Evolutionary conservation across 2,797 vertebrate species (phyloP), one percentile per base, ranked within the genome.

Genomic region (Pseudochromis fuscus): DNA sequence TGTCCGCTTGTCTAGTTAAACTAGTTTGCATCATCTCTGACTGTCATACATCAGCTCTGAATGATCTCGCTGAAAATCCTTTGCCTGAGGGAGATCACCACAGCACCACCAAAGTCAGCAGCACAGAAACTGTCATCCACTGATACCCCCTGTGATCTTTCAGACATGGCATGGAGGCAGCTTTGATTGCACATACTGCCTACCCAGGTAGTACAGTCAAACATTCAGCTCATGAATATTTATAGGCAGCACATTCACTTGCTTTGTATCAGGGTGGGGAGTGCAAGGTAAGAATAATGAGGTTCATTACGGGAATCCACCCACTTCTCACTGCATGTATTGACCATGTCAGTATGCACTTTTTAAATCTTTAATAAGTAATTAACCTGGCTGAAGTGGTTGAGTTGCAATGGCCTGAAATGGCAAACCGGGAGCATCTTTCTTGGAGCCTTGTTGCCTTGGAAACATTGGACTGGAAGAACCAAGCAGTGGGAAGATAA

Each of bases 381-480:
- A 88, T 91, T 88, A 87, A 91, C 87, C 79, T 85, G 76, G 58
- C 70, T 82, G 66, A 82, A 87, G 73, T 79, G 73, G 53, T 75
- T 24, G 40, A 72, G 79, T 68, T 60, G 56, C 71, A 77, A 79
- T 70, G 66, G 42, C 67, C 45, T 44, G 61, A 85, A 87, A 88
- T 85, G 76, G 76, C 55, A 86, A 89, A 85, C 58, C 24, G n/a
- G 38, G 60, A 70, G 65, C 53, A 76, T 82, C 68, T 85, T 76
- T 25, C 76, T 79, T 79, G 77, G 77, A 80, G 67, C 59, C 63
- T 70, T 79, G 91, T 94, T 92, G 71, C 89, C 86, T 88, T 92
- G 88, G 91, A 92, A 93, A 93, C 88, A 70, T 85, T 72, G 67
- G 65, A 86, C 84, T 88, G 70, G 72, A 83, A 82, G 68, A 42